Conservation (phyloP, 2,797 vertebrate species). For the Florisuga fusca region DNA sequence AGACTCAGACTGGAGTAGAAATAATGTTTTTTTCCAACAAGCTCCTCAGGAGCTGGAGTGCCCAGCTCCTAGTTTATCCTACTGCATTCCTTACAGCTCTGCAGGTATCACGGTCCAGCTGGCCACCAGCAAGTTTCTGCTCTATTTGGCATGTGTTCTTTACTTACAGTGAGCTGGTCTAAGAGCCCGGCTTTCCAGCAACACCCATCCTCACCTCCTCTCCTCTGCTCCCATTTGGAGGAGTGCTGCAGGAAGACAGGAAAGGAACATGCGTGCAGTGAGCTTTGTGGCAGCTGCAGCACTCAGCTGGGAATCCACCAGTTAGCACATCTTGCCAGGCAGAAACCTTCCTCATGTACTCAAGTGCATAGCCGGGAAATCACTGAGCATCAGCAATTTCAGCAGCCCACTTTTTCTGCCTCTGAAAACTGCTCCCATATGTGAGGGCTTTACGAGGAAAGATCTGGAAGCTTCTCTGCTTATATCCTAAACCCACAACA, state of each 20-base stretch:
- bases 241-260: neutral
- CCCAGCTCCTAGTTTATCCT: neutral
- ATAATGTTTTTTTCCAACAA: neutral
- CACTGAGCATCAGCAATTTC: conserved; percentile 34
- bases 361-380: neutral
- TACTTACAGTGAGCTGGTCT: neutral
- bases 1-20: neutral
- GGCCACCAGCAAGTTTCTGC: neutral
- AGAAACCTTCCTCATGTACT: neutral
- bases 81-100: neutral
- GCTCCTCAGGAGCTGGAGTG: neutral
- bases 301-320: conserved; percentile 3
- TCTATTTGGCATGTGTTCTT: neutral
- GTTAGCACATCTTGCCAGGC: neutral
- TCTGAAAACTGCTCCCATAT: conserved; percentile 5
- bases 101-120: neutral
- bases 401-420: neutral
- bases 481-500: neutral
- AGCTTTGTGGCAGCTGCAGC: conserved; percentile 10
- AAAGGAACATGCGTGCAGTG: neutral
- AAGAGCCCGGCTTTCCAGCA: neutral
- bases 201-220: neutral
- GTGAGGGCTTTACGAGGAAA: neutral
- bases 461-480: neutral
- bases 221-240: neutral